Evolutionary conservation across 2,888 invertebrate genomes (phyloP).

Genomic region (Ichneumoninae sp.): DNA sequence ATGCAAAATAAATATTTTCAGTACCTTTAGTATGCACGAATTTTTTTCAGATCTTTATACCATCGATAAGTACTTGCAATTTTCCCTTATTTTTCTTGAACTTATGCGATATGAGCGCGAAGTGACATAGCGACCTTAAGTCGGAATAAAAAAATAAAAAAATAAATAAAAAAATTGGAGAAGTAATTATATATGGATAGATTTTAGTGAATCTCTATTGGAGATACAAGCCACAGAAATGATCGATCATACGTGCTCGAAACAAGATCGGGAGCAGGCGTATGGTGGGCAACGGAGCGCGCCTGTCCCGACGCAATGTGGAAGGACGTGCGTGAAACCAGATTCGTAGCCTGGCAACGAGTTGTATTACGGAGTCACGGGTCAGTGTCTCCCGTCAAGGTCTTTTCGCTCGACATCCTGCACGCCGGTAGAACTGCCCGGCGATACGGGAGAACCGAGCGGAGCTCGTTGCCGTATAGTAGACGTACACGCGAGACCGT

Average conservation of each 20-base stretch:
- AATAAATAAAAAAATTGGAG: background rate
- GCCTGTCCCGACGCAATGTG: constrained; percentile 54
- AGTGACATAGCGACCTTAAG: background rate
- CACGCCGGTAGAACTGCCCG: constrained; percentile 64
- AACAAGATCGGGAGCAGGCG: constrained; percentile 60
- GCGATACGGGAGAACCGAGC: constrained; percentile 43
- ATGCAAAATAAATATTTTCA: no score
- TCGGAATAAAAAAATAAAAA: background rate
- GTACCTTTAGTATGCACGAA: no score
- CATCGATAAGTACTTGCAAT: no score
- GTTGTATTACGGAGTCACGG: constrained; percentile 73
- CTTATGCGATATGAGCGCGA: no score
- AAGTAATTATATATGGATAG: background rate
- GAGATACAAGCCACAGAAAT: background rate
- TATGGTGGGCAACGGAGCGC: constrained; percentile 49
- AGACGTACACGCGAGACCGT: constrained; percentile 32
- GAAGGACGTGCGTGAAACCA: constrained; percentile 70
- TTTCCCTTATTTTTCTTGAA: no score
- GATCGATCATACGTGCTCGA: constrained; percentile 5
- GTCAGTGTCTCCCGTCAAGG: constrained; percentile 75
- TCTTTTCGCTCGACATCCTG: constrained; percentile 73
- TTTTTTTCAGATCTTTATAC: no score
- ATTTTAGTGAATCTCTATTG: background rate
- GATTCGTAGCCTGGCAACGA: constrained; percentile 70
- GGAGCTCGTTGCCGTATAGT: constrained; percentile 55